Evolutionary conservation across 2,113 vertebrate species (phyloP).

Genomic region (Silurus asotus): DNA sequence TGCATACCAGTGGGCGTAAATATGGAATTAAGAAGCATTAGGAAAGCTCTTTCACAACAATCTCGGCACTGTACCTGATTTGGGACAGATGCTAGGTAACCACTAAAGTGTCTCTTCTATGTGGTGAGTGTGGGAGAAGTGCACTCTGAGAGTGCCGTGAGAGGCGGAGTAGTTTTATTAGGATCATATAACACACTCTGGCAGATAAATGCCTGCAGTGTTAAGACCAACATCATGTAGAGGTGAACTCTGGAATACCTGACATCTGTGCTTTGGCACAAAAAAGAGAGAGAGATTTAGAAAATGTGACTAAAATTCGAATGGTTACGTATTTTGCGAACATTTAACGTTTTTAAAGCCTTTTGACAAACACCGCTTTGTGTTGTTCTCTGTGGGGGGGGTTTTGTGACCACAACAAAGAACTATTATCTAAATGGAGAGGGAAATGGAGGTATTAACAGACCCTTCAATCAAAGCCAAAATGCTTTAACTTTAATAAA

Average conservation of each 20-base stretch:
- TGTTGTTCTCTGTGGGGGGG: not conserved
- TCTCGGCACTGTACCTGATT: not conserved
- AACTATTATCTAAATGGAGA: not conserved
- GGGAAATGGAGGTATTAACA: not conserved
- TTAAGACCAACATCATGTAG: not conserved
- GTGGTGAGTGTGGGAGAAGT: slow-evolving; percentile 14
- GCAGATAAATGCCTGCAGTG: slow-evolving; percentile 26
- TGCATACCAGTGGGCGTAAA: not conserved
- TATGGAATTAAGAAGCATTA: not conserved
- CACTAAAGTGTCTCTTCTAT: not conserved
- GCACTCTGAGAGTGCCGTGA: slow-evolving; percentile 16
- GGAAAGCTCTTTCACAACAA: not conserved
- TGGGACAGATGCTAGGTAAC: not conserved
- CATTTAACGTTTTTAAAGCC: not conserved
- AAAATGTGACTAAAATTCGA: not conserved
- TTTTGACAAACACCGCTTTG: not conserved
- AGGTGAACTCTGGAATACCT: not conserved
- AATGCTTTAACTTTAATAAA: not conserved
- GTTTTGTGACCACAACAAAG: not conserved
- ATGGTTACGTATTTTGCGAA: not conserved
- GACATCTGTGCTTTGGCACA: not conserved
- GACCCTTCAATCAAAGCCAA: not conserved
- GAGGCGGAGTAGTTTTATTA: slow-evolving; percentile 17
- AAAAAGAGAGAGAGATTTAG: not conserved
- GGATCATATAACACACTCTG: slow-evolving; percentile 24